These are phyloP conservation scores for Girardinichthys multiradiatus DNA, from an alignment of 2,113 vertebrate species.

Conservation along the genomic window DNA sequence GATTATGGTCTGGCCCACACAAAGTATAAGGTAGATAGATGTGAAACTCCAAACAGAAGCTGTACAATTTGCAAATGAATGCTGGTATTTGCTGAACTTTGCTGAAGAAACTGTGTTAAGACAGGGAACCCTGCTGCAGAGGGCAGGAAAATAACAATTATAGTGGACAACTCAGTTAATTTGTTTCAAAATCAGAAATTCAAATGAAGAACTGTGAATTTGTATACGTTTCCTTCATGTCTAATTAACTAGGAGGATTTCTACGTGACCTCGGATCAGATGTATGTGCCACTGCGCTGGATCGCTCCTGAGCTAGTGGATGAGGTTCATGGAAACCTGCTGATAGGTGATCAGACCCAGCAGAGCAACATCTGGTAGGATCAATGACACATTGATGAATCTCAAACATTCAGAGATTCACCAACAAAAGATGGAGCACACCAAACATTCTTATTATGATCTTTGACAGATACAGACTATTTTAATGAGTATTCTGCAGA, in stretches of 20 bases:
- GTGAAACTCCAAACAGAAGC: neutral
- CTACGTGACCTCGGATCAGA: slow-evolving; percentile 91
- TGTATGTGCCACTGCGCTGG: slow-evolving; percentile 94
- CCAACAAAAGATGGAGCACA: no score
- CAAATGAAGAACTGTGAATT: neutral
- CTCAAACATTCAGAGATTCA: neutral
- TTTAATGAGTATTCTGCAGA: neutral
- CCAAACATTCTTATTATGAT: no score
- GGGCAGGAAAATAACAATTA: neutral
- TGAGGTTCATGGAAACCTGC: slow-evolving; percentile 92
- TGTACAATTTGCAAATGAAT: neutral
- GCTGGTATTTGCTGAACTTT: no score
- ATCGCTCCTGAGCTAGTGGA: slow-evolving; percentile 95
- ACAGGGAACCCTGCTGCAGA: no score
- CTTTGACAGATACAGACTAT: no score
- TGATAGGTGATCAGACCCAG: slow-evolving; percentile 91
- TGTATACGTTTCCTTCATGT: neutral
- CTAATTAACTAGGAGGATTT: slow-evolving; percentile 87
- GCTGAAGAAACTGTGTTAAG: no score
- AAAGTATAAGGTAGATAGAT: slow-evolving; percentile 88
- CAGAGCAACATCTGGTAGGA: slow-evolving; percentile 95
- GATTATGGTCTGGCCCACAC: slow-evolving; percentile 94
- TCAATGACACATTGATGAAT: neutral
- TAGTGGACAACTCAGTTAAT: neutral
- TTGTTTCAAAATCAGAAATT: neutral